Conservation (phyloP, 2,888 invertebrate species). For the Sylvicola cinctus region DNA sequence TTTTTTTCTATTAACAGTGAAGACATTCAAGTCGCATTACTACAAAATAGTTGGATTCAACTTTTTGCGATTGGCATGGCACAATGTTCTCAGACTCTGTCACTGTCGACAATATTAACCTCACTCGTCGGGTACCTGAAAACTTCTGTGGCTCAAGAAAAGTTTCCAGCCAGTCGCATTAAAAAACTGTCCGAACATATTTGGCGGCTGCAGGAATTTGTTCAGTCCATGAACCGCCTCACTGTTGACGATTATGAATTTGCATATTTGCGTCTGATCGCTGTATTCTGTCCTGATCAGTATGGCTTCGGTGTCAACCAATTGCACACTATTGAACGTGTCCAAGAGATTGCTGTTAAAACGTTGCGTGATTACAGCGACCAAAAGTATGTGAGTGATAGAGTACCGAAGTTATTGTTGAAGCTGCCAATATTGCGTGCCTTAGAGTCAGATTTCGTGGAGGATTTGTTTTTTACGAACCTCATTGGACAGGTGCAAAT, state of each 20-base stretch:
- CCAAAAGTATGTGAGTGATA: conserved; percentile 23
- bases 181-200: conserved; percentile 61
- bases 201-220: conserved; percentile 62
- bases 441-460: conserved; percentile 54
- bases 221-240: conserved; percentile 48
- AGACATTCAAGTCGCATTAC: conserved; percentile 55
- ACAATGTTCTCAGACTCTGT: conserved; percentile 61
- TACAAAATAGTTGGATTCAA: conserved; percentile 78
- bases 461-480: conserved; percentile 83
- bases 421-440: conserved; percentile 51
- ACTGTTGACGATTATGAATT: conserved; percentile 68
- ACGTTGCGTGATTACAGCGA: conserved; percentile 3
- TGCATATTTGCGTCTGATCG: conserved; percentile 56
- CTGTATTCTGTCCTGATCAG: too few relatives aligned
- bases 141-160: conserved; percentile 33
- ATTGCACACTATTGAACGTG: conserved; percentile 2
- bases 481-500: conserved; percentile 86
- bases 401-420: conserved; percentile 28
- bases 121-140: conserved; percentile 57
- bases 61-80: conserved; percentile 78
- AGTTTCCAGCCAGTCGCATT: conserved; percentile 54
- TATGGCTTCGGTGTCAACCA: background rate
- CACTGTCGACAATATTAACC: conserved; percentile 60
- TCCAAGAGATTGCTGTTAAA: conserved; percentile 2
- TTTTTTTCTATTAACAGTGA: conserved; percentile 32